phyloP scores from a whole-genome alignment of 2,888 invertebrate species.

The Parelbella ahira region DNA sequence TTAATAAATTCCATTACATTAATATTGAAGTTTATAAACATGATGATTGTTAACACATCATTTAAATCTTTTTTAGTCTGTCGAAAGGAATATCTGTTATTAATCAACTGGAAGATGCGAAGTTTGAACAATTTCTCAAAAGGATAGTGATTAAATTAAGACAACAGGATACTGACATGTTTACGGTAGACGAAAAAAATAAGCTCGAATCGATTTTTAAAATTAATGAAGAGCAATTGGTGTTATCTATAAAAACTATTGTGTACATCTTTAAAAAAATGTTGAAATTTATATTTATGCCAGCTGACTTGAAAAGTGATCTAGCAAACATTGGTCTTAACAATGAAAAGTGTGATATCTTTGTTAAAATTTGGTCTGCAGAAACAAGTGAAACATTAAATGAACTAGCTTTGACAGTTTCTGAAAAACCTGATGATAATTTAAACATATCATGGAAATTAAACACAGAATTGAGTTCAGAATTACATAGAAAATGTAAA shows the following conservation, averaged over 20 bases:
- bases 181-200: slow-evolving; percentile 56
- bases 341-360: slow-evolving; percentile 54
- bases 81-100: slow-evolving; percentile 53
- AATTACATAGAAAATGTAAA: slow-evolving; percentile 61
- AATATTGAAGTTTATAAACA: no score
- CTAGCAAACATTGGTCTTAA: slow-evolving; percentile 50
- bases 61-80: slow-evolving; percentile 48
- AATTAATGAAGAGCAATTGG: slow-evolving; percentile 49
- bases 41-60: no score
- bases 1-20: no score
- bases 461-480: slow-evolving; percentile 69
- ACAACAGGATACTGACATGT: slow-evolving; percentile 56
- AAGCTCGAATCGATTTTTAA: slow-evolving; percentile 65
- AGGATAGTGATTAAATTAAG: slow-evolving; percentile 59
- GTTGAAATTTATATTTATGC: slow-evolving; percentile 67
- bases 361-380: slow-evolving; percentile 65
- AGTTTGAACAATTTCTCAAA: slow-evolving; percentile 65
- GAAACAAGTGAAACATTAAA: slow-evolving; percentile 59
- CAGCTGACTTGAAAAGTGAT: slow-evolving; percentile 57
- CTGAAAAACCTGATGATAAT: slow-evolving; percentile 39
- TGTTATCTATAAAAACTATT: slow-evolving; percentile 57
- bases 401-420: slow-evolving; percentile 45
- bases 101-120: slow-evolving; percentile 56
- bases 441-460: slow-evolving; percentile 60
- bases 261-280: slow-evolving; percentile 60